Percentiles rank a stretch among this genome's conserved stretches.
Evolutionary conservation across 2,113 vertebrate genomes (phyloP).

Genomic region (Polypterus bichir): DNA sequence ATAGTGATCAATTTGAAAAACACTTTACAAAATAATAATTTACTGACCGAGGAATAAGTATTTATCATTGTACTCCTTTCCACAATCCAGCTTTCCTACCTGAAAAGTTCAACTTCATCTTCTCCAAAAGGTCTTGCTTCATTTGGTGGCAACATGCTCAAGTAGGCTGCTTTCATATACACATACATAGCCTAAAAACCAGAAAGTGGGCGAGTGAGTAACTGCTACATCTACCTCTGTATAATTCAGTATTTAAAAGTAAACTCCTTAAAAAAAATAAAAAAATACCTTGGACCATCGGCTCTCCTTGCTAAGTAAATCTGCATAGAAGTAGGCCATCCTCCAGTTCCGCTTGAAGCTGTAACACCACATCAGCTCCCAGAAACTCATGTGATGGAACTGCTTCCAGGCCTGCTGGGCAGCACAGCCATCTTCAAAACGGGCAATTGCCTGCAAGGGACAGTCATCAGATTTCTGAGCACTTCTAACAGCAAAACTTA

Average conservation of each 20-base stretch:
- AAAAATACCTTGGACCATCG: slow-evolving; percentile 59
- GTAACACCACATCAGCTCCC: slow-evolving; percentile 74
- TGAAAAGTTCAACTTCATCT: slow-evolving; percentile 56
- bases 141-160: slow-evolving; percentile 55
- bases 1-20: too few species aligned
- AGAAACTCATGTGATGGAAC: slow-evolving; percentile 76
- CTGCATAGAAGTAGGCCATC: slow-evolving; percentile 67
- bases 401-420: slow-evolving; percentile 66
- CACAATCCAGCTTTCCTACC: slow-evolving; percentile 28
- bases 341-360: slow-evolving; percentile 59
- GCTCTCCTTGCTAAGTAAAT: slow-evolving; percentile 65
- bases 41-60: too few species aligned
- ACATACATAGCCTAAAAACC: slow-evolving; percentile 58
- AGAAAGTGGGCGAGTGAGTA: not conserved
- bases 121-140: slow-evolving; percentile 58
- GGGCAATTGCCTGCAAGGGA: slow-evolving; percentile 46
- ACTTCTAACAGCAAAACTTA: too few species aligned
- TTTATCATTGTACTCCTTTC: too few species aligned
- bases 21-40: too few species aligned
- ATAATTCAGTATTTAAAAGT: too few species aligned
- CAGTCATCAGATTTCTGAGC: too few species aligned
- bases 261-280: not conserved
- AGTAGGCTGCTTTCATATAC: slow-evolving; percentile 69
- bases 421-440: slow-evolving; percentile 63
- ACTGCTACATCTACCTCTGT: not conserved